Base-by-base conservation (phyloP, 2,888 invertebrate genomes). In the Hydroisotoma schaefferi region DNA sequence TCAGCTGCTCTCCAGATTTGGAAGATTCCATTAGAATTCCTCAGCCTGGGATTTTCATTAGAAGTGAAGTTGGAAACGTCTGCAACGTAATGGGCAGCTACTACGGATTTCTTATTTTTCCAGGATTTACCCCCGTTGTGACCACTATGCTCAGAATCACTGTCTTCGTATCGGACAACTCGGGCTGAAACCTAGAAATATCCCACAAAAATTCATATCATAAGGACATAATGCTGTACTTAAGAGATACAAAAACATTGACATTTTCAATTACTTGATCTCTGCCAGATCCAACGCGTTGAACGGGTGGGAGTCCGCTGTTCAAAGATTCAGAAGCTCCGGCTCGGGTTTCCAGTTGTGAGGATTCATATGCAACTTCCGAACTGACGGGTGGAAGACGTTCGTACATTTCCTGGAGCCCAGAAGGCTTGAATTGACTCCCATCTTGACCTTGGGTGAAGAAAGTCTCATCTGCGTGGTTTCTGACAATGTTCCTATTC, bases 11-110 rank as follows among this genome's bases (percentile, higher is more conserved):
- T 81, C 87, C 87, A 87, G 73, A 64, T 60, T 12, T 52, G 37
- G 25, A 38, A 52, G 8, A 52, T 38, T 38, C 40, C 52, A 37
- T 33, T 33, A 23, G 20, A 22, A 37, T 52, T 33, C 6, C 40
- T 10, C 3, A 49, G 29, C 63, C 84, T 78, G 0, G 86, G 86
- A 74, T 87, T 86, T 71, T 84, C 83, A 46, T 81, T 81, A 0
- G 80, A 67, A 62, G 75, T 80, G 62, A 83, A 81, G 68, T 80
- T 81, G 0, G 83, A 82, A 5, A 84, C 83, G 75, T 85, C 83
- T 5, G 84, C 85, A 64, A 80, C 80, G 75, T 81, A 83, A 73
- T 85, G 84, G 1, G 82, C 82, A 0, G 82, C 82, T 20, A 82
- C 77, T 67, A 81, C 78, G 76, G 63, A 77, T 20, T 33, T 18